Evolutionary conservation across 2,797 vertebrate species (phyloP).

Genomic region (Rhinophrynus dorsalis): DNA sequence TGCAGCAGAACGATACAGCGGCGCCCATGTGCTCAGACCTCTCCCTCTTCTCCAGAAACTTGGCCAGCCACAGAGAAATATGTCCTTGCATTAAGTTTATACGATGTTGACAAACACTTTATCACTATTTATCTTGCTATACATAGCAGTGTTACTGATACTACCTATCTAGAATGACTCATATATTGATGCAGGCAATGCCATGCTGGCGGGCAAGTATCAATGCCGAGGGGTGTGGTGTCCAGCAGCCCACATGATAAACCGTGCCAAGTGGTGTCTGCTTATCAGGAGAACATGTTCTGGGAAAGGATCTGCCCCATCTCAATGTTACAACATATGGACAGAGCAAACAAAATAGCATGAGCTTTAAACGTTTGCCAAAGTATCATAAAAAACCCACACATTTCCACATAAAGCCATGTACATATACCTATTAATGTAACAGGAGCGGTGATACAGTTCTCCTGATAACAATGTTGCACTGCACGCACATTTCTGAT

Average conservation of each 20-base stretch:
- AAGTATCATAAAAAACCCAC: constrained; percentile 9
- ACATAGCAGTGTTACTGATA: constrained; percentile 49
- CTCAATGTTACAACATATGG: constrained; percentile 50
- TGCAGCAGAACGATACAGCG: too few relatives aligned
- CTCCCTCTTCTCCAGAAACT: not conserved
- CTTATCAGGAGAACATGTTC: constrained; percentile 51
- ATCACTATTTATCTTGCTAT: constrained; percentile 51
- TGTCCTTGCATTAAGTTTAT: constrained; percentile 51
- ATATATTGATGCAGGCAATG: constrained; percentile 43
- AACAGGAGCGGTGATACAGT: constrained; percentile 8
- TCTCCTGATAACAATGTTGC: constrained; percentile 16
- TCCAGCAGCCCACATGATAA: constrained; percentile 21
- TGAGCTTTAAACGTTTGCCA: constrained; percentile 27
- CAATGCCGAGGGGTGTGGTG: constrained; percentile 35
- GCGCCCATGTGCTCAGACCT: not conserved
- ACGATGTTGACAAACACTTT: constrained; percentile 44
- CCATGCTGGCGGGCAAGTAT: constrained; percentile 48
- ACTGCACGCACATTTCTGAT: not conserved
- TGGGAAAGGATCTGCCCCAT: constrained; percentile 29
- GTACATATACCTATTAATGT: constrained; percentile 27
- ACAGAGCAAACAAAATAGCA: constrained; percentile 46
- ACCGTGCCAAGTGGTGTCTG: constrained; percentile 48
- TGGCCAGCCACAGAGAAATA: not conserved
- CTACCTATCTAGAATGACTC: constrained; percentile 45
- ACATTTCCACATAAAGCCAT: not conserved